A percentile compares a stretch with the other conserved stretches of the same genome.
Evolutionary conservation across 2,113 vertebrate genomes (phyloP).

Genomic region (Gymnobelideus leadbeateri): DNA sequence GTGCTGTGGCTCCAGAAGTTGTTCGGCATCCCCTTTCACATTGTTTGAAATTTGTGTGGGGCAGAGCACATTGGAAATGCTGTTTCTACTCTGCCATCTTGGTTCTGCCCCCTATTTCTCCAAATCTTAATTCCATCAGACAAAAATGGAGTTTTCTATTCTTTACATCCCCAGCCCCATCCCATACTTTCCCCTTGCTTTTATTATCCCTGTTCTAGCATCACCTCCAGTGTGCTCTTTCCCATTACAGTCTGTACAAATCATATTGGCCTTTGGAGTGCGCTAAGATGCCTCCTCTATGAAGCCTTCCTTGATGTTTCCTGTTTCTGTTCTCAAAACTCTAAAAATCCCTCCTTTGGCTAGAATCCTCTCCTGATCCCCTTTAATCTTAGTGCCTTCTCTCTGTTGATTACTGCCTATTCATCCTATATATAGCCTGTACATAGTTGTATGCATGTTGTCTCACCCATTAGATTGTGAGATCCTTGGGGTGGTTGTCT

Average conservation of each 20-base stretch:
- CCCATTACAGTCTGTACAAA: background rate
- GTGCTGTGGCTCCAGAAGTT: too few relatives aligned
- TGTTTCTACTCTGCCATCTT: too few relatives aligned
- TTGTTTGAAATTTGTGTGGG: too few relatives aligned
- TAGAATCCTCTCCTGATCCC: background rate
- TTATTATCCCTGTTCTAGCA: background rate
- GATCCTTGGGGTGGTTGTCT: background rate
- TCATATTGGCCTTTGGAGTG: background rate
- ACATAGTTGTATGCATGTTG: background rate
- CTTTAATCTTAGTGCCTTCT: background rate
- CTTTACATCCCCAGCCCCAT: background rate
- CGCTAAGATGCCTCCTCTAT: background rate
- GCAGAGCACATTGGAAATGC: too few relatives aligned
- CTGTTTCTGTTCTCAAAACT: background rate
- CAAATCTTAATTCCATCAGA: background rate
- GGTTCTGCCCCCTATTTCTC: too few relatives aligned
- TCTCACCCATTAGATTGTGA: background rate
- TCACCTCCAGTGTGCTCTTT: background rate
- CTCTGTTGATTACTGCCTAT: background rate
- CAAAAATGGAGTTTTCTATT: background rate
- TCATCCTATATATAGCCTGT: background rate
- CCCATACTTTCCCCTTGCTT: background rate
- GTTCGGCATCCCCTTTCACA: too few relatives aligned
- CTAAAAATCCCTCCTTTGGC: background rate
- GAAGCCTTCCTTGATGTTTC: background rate